Evolutionary conservation across 2,113 vertebrate genomes (phyloP).

Genomic region (Danio rerio): DNA sequence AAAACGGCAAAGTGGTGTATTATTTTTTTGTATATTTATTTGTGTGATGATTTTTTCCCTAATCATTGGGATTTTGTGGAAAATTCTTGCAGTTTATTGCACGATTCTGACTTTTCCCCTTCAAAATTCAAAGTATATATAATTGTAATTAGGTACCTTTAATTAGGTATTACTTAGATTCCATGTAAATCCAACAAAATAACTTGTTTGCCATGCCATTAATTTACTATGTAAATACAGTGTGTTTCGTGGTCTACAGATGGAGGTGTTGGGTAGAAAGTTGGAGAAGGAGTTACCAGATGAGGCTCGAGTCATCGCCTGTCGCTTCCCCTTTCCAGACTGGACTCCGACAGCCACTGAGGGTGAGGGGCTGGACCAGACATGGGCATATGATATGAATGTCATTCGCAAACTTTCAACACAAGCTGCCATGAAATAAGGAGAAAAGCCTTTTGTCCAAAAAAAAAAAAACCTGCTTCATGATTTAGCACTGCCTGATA

Average conservation of each 20-base stretch:
- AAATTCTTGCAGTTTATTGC: no score
- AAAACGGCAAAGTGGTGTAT: no score
- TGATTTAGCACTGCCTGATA: conserved; percentile 5
- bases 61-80: background rate
- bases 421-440: background rate
- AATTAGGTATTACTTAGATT: no score
- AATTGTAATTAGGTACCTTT: no score
- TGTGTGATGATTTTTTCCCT: background rate
- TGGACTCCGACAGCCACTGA: conserved; percentile 65
- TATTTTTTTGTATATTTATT: background rate
- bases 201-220: background rate
- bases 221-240: background rate
- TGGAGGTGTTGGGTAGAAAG: conserved; percentile 73
- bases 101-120: no score
- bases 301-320: conserved; percentile 68
- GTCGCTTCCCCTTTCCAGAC: conserved; percentile 72
- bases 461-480: background rate
- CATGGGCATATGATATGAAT: conserved; percentile 75
- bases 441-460: background rate
- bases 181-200: background rate
- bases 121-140: no score
- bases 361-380: conserved; percentile 70
- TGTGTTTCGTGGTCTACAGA: conserved; percentile 62
- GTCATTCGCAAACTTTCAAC: conserved; percentile 48
- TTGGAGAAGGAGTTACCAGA: conserved; percentile 71